Conservation (phyloP, 2,797 vertebrate species). For the Acanthornis magna region DNA sequence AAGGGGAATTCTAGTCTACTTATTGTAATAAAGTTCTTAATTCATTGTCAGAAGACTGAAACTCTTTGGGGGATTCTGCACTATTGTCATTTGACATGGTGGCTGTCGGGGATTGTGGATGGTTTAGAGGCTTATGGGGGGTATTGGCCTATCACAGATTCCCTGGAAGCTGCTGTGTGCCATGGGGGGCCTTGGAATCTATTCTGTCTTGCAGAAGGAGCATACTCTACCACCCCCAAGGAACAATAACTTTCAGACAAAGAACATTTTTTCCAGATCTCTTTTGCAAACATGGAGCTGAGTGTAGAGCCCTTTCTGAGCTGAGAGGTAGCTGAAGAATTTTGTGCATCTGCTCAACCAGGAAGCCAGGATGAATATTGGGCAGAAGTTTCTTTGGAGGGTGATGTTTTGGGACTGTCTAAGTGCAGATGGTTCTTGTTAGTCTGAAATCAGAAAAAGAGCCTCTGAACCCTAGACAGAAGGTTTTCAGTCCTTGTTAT, state of each 20-base stretch:
- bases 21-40: constrained; percentile 52
- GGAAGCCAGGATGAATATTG: not conserved
- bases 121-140: constrained; percentile 53
- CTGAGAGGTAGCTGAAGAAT: not conserved
- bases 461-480: not conserved
- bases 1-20: constrained; percentile 35
- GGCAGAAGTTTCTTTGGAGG: not conserved
- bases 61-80: constrained; percentile 54
- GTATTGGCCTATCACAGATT: constrained; percentile 63
- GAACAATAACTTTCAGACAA: constrained; percentile 64
- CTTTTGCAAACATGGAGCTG: constrained; percentile 36
- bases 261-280: constrained; percentile 63
- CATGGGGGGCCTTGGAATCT: constrained; percentile 61
- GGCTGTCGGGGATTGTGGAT: constrained; percentile 42
- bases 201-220: constrained; percentile 58
- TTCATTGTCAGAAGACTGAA: constrained; percentile 56
- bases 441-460: not conserved
- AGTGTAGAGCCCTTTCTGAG: constrained; percentile 43
- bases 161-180: constrained; percentile 47
- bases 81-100: constrained; percentile 66
- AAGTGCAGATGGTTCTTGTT: not conserved
- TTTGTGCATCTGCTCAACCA: not conserved
- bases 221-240: constrained; percentile 60
- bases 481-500: not conserved
- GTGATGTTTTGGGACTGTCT: not conserved